Evolutionary conservation across 2,888 invertebrate genomes (phyloP), one percentile per base, ranked within the genome.

Genomic region (Lucinisca nassula): DNA sequence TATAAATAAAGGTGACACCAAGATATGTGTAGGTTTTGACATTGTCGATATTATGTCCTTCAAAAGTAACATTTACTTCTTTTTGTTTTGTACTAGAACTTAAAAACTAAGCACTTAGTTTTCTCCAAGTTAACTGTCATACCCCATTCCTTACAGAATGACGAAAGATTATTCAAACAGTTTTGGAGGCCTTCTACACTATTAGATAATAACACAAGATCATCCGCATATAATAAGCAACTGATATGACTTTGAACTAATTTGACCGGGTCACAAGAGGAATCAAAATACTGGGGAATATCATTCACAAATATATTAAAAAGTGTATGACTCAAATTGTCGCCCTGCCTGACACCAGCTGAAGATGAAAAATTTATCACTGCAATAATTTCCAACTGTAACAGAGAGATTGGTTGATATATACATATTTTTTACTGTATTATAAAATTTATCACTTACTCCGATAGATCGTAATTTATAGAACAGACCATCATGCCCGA

Each of bases 231-330:
- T 32, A 75, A 27, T 75, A 75, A 51, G 35, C 30, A 51, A 45
- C 32, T 75, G 24, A 75, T 40, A 30, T n/a, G 21, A 4, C 21
- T 55, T n/a, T n/a, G 4, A n/a, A 6, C n/a, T n/a, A 51, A 21
- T 37, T 35, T 14, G 21, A 49, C 58, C n/a, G 10, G n/a, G 3
- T 55, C 38, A 30, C 58, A 32, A 58, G 17, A 0, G 10, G 40
- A 1, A 37, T 77, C 77, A 58, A 77, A 77, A 24, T 30, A 30
- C 1, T 55, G 24, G 8, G 38, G n/a, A 14, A 55, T 1, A 58
- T 58, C 77, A 37, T 77, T 77, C 24, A 77, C 30, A 58, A 77
- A 77, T n/a, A 77, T n/a, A 12, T 77, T 77, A 27, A 77, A 58
- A 17, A 77, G 37, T 17, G 4, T 77, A 14, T 55, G 77, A 17